Conservation (phyloP, 2,888 invertebrate genomes). For the Drosophila borealis region DNA sequence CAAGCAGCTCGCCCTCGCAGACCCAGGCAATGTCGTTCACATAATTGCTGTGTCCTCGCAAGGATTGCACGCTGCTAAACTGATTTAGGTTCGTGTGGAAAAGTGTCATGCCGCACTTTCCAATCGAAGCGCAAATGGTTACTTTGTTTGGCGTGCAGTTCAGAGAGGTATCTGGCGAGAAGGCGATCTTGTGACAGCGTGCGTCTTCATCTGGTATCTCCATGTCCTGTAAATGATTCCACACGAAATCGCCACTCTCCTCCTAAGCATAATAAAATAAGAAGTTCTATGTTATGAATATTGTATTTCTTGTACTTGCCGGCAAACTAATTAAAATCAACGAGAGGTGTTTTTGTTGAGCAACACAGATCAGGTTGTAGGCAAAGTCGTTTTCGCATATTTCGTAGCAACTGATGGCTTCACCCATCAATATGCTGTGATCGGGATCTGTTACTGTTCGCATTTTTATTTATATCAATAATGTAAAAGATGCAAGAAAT, state of each 20-base stretch:
- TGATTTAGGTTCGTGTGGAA: slow-evolving; percentile 87
- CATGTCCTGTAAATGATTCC: slow-evolving; percentile 86
- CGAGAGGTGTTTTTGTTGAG: slow-evolving; percentile 86
- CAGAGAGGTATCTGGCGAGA: slow-evolving; percentile 88
- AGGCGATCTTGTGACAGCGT: slow-evolving; percentile 86
- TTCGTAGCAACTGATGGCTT: slow-evolving; percentile 87
- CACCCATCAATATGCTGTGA: slow-evolving; percentile 86
- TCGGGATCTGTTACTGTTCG: slow-evolving; percentile 80
- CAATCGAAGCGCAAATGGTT: slow-evolving; percentile 85
- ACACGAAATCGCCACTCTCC: slow-evolving; percentile 86
- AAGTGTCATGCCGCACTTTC: slow-evolving; percentile 86
- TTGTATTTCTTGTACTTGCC: slow-evolving; percentile 82
- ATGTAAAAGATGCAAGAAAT: slow-evolving; percentile 4
- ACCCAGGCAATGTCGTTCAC: slow-evolving; percentile 90
- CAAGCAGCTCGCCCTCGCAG: slow-evolving; percentile 88
- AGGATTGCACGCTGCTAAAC: slow-evolving; percentile 82
- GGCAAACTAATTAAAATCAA: slow-evolving; percentile 87
- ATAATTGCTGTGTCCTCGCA: slow-evolving; percentile 88
- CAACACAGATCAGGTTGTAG: slow-evolving; percentile 87
- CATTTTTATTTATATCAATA: slow-evolving; percentile 58
- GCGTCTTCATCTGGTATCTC: slow-evolving; percentile 85
- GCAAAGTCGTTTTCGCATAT: slow-evolving; percentile 89
- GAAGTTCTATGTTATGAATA: not conserved
- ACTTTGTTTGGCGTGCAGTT: slow-evolving; percentile 86
- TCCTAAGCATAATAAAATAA: slow-evolving; percentile 71